These are phyloP conservation scores for Dasyurus viverrinus DNA, from an alignment of 2,113 vertebrate species.

Conservation along the genomic window DNA sequence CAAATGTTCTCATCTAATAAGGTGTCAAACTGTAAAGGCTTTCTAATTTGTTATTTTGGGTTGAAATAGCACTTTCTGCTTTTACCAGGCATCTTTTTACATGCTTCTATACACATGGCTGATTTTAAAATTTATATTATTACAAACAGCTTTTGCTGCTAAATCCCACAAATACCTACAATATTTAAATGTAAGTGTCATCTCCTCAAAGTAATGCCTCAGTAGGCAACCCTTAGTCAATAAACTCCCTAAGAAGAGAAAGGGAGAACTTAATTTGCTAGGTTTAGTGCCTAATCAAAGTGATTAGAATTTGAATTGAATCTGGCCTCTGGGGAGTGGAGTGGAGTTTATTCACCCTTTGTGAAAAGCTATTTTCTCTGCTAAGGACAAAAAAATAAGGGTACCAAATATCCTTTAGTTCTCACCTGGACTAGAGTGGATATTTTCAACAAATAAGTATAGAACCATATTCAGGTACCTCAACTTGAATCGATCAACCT, in stretches of 20 bases:
- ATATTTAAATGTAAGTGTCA: neutral
- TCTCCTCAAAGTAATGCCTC: neutral
- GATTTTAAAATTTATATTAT: constrained; percentile 6
- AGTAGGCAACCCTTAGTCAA: neutral
- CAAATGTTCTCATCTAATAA: neutral
- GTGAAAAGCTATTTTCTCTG: neutral
- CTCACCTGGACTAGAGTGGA: neutral
- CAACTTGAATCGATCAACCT: neutral
- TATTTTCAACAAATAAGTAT: neutral
- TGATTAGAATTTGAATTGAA: neutral
- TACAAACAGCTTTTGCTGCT: neutral
- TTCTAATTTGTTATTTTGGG: neutral
- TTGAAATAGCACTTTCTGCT: constrained; percentile 1
- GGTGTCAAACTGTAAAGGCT: neutral
- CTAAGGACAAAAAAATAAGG: constrained; percentile 5
- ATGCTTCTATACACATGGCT: neutral
- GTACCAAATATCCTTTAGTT: neutral
- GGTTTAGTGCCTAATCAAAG: constrained; percentile 29
- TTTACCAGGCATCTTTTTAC: neutral
- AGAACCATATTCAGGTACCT: neutral
- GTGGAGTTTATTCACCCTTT: neutral
- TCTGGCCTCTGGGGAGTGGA: neutral
- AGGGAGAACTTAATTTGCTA: neutral
- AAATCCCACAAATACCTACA: neutral
- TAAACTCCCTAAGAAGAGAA: neutral